Evolutionary conservation across 2,888 invertebrate species (phyloP).

Genomic region (Drosophila cognata): DNA sequence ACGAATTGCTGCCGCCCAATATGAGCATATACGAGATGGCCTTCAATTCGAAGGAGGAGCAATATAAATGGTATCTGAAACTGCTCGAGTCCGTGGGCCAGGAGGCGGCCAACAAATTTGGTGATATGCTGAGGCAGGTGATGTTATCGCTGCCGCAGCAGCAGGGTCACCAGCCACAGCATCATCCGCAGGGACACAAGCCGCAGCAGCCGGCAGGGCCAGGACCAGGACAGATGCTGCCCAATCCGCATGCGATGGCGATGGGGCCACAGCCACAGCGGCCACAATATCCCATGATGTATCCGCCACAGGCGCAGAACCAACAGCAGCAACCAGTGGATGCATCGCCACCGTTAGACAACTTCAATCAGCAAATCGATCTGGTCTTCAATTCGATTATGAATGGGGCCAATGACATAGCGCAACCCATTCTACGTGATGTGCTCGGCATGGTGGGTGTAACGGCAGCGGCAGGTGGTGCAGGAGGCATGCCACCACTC

Average conservation of each 20-base stretch:
- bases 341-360: constrained; percentile 73
- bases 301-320: constrained; percentile 62
- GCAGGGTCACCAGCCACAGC: constrained; percentile 62
- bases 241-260: constrained; percentile 57
- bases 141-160: constrained; percentile 79
- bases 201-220: constrained; percentile 46
- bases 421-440: constrained; percentile 84
- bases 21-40: constrained; percentile 87
- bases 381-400: constrained; percentile 84
- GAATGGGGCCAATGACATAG: constrained; percentile 84
- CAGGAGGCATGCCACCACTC: constrained; percentile 45
- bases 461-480: constrained; percentile 36
- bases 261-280: constrained; percentile 65
- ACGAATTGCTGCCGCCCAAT: constrained; percentile 86
- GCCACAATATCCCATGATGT: constrained; percentile 75
- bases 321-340: constrained; percentile 69
- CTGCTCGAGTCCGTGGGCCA: constrained; percentile 86
- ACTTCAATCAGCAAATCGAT: constrained; percentile 85
- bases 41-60: constrained; percentile 86
- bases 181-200: constrained; percentile 63
- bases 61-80: constrained; percentile 87
- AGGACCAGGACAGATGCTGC: constrained; percentile 53
- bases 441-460: constrained; percentile 83
- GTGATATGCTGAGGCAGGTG: constrained; percentile 84
- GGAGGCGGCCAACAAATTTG: constrained; percentile 87